These are phyloP conservation scores for Crepidodera aurea DNA, from an alignment of 2,888 invertebrate genomes.

Conservation along the genomic window DNA sequence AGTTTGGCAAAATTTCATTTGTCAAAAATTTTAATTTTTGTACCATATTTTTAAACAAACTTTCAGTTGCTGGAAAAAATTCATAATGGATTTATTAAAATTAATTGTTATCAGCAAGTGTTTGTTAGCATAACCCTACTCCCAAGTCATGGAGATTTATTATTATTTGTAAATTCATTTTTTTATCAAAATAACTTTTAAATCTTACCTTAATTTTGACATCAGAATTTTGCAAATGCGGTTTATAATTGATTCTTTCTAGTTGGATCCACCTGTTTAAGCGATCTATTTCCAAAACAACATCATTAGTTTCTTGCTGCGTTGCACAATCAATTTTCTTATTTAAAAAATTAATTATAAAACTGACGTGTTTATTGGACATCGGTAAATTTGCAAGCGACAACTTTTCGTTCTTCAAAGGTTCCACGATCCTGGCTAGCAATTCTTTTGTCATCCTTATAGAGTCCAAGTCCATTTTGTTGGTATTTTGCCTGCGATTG, in stretches of 20 bases:
- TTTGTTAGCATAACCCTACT: too few species aligned
- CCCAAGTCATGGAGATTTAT: too few species aligned
- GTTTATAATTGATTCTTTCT: neutral
- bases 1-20: too few species aligned
- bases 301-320: conserved; percentile 53
- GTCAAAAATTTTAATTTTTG: too few species aligned
- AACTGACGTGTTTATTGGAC: conserved; percentile 38
- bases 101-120: too few species aligned
- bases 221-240: conserved; percentile 6
- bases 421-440: conserved; percentile 39
- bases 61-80: too few species aligned
- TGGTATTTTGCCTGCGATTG: conserved; percentile 38
- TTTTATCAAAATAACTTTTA: too few species aligned
- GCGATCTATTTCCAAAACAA: conserved; percentile 51
- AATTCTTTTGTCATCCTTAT: conserved; percentile 45
- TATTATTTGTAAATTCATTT: too few species aligned
- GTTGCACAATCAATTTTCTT: conserved; percentile 46
- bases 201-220: neutral
- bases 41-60: too few species aligned
- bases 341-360: conserved; percentile 41
- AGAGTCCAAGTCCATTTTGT: conserved; percentile 37
- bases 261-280: conserved; percentile 51
- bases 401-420: conserved; percentile 19
- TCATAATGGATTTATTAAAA: too few species aligned
- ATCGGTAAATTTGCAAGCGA: neutral